Conservation (phyloP, 2,888 invertebrate genomes). For the Ophion obscuratus region DNA sequence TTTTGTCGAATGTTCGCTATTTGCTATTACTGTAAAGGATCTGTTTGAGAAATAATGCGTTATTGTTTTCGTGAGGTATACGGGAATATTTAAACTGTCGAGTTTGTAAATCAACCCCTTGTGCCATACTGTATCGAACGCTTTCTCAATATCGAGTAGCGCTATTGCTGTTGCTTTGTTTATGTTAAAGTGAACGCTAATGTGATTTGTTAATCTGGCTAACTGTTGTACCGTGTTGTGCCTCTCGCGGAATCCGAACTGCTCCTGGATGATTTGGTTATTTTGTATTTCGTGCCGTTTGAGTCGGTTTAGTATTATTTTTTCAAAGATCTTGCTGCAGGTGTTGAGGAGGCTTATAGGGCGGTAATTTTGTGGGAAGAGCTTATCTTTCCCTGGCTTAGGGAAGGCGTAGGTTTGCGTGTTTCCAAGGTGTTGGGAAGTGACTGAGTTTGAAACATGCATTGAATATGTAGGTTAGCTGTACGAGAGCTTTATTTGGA, state of each 20-base stretch:
- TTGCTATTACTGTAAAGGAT: slow-evolving; percentile 48
- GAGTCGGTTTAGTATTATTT: slow-evolving; percentile 63
- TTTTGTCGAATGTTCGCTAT: slow-evolving; percentile 29
- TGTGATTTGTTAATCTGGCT: slow-evolving; percentile 64
- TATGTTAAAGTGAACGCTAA: slow-evolving; percentile 66
- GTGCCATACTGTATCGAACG: slow-evolving; percentile 20
- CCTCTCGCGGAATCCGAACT: slow-evolving; percentile 26
- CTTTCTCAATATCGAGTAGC: not conserved
- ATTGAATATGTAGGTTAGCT: too few relatives aligned
- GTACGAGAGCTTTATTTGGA: too few relatives aligned
- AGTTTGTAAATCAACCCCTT: slow-evolving; percentile 33
- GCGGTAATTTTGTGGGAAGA: not conserved
- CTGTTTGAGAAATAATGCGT: slow-evolving; percentile 57
- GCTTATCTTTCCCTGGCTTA: too few relatives aligned
- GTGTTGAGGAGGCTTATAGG: slow-evolving; percentile 49
- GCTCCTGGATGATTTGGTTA: slow-evolving; percentile 54
- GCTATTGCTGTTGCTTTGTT: slow-evolving; percentile 59
- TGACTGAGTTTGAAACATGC: not conserved
- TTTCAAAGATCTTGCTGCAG: slow-evolving; percentile 69
- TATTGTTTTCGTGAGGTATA: slow-evolving; percentile 47
- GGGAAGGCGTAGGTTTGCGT: not conserved
- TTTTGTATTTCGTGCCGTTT: slow-evolving; percentile 46
- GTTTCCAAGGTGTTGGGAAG: slow-evolving; percentile 63
- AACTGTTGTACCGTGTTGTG: slow-evolving; percentile 56
- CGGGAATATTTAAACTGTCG: slow-evolving; percentile 38